Conservation (phyloP, 2,888 invertebrate species). For the Oasisia sp. region DNA sequence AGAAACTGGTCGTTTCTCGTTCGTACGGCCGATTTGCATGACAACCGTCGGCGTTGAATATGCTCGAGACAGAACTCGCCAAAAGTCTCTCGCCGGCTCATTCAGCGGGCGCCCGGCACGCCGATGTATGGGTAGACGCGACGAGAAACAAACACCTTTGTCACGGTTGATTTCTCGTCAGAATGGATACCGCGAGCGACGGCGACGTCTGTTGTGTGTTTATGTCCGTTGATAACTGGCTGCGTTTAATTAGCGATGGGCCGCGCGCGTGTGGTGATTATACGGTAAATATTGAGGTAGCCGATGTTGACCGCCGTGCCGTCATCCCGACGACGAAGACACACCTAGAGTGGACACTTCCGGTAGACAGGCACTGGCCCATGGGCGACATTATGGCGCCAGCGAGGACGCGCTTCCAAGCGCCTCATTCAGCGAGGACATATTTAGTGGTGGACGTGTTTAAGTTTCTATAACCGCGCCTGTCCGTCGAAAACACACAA, state of each 20-base stretch:
- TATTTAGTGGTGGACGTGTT: not conserved
- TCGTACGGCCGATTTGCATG: not conserved
- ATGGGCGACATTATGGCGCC: not conserved
- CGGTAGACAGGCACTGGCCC: not conserved
- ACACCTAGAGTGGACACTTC: not conserved
- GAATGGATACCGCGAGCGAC: not conserved
- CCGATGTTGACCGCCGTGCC: not conserved
- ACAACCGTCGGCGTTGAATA: not conserved
- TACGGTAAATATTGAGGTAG: not conserved
- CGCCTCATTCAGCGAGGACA: not conserved
- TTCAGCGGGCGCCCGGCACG: not conserved
- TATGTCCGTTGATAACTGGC: not conserved
- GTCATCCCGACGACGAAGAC: not conserved
- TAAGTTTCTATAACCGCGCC: not conserved
- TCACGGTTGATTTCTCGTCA: not conserved
- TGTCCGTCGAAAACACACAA: not conserved
- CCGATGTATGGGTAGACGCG: not conserved
- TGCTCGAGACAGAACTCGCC: not conserved
- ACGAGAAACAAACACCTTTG: constrained; percentile 6
- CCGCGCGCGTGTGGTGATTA: not conserved
- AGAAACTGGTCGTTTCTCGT: not conserved
- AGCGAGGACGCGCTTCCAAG: not conserved
- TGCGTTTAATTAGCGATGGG: not conserved
- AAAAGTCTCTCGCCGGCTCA: not conserved
- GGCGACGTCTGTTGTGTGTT: not conserved